phyloP scores from a whole-genome alignment of 2,113 vertebrate genomes.

The Diphyllodes magnificus region DNA sequence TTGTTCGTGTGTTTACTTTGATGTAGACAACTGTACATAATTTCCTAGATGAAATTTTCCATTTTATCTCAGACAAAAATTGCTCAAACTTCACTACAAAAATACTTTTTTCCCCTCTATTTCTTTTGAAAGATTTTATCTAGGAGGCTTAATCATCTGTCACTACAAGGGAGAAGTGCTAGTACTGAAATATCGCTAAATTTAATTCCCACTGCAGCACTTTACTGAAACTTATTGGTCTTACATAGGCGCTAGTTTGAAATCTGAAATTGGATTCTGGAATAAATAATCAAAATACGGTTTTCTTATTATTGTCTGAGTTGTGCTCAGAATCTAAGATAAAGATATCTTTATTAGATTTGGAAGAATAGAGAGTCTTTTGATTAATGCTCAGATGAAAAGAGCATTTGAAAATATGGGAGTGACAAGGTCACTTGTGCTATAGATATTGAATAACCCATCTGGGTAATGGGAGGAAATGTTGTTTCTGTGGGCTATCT shows the following conservation, averaged over 20 bases:
- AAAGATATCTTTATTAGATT: not conserved
- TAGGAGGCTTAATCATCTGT: not conserved
- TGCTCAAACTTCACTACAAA: not conserved
- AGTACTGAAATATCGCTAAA: not conserved
- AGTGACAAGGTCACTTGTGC: not conserved
- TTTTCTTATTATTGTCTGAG: not conserved
- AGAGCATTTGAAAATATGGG: not conserved
- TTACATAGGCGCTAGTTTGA: not conserved
- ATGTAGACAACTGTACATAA: not conserved
- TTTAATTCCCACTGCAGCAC: not conserved
- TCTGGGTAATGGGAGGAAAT: not conserved
- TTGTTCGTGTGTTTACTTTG: not conserved
- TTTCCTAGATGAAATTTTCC: not conserved
- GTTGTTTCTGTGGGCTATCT: not conserved
- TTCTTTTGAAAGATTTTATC: not conserved
- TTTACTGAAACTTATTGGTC: not conserved
- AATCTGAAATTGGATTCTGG: not conserved
- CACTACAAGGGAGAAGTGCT: not conserved
- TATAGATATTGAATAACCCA: not conserved
- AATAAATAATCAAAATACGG: not conserved
- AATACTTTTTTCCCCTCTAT: not conserved
- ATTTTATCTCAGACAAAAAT: not conserved
- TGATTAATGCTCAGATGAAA: not conserved
- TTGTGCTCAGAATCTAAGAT: not conserved
- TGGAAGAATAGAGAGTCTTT: not conserved